phyloP scores from a whole-genome alignment of 2,797 vertebrate species.

The Macroramphosus scolopax region DNA sequence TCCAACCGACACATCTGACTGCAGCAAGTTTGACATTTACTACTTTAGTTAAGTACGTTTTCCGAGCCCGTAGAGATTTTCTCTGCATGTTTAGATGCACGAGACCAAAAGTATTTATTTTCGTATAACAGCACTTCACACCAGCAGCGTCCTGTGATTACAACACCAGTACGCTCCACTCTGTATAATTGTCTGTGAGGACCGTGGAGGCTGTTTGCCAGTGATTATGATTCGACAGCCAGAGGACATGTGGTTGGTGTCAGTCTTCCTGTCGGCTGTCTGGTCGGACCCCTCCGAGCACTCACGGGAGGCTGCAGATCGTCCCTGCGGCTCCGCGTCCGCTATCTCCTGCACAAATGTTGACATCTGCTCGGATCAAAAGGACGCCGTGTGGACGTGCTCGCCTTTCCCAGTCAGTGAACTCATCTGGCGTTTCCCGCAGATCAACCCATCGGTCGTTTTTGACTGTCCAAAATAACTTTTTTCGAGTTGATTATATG shows the following conservation, averaged over 20 bases:
- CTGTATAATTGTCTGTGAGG: constrained; percentile 28
- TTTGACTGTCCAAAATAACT: constrained; percentile 77
- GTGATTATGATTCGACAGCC: constrained; percentile 55
- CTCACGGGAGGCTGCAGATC: constrained; percentile 21
- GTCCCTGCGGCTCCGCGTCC: constrained; percentile 29
- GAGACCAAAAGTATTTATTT: no score
- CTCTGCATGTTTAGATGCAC: no score
- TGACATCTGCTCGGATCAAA: constrained; percentile 71
- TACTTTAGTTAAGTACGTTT: no score
- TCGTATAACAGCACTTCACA: no score
- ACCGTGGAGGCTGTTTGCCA: constrained; percentile 43
- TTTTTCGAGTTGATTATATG: constrained; percentile 77
- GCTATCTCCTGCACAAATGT: constrained; percentile 45
- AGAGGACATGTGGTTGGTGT: constrained; percentile 48
- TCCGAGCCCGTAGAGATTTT: no score
- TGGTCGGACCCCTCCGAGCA: constrained; percentile 46
- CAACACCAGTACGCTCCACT: constrained; percentile 2
- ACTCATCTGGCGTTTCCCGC: constrained; percentile 72
- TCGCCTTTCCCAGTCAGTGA: constrained; percentile 61
- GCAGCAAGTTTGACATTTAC: no score
- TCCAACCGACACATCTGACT: no score
- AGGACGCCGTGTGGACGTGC: constrained; percentile 38
- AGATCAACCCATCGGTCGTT: constrained; percentile 62
- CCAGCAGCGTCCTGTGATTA: constrained; percentile 31
- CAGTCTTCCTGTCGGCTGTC: constrained; percentile 47